Evolutionary conservation across 2,888 invertebrate genomes (phyloP), one percentile per base, ranked within the genome.

Genomic region (Cosmia trapezina): DNA sequence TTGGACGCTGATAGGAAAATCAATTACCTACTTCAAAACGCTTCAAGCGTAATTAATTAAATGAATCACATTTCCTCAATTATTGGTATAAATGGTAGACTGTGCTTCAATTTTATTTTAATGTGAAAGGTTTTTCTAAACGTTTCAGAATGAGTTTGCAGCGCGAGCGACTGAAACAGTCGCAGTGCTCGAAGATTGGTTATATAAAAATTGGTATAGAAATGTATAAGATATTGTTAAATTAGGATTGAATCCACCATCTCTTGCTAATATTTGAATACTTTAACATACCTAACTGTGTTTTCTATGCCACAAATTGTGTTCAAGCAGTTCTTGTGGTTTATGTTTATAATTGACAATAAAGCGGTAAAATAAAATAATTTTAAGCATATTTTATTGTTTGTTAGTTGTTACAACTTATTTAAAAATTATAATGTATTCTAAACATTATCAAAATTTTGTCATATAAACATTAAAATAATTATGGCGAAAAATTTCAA

Each of bases 1-100:
- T 66, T 67, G 56, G 3, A 53, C 28, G n/a, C 33, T 70, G 19
- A 61, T 61, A 41, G 61, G 22, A 54, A 74, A 78, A 73, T 62
- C 67, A 70, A 63, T 53, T 51, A 51, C 33, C 63, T 51, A 51
- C 41, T 47, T n/a, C n/a, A 54, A 65, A 65, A 41, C 9, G 4
- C 19, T 28, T 43, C 0, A 45, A 57, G 51, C 51, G 51, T 53
- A n/a, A 49, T 63, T 62, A 70, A 68, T 67, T 68, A 49, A 62
- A 80, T 65, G 28, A 73, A 68, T 51, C 8, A 41, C 8, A 33
- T 37, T 59, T 70, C 62, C 45, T 63, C 51, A 22, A 33, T 53
- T 11, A 54, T n/a, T 67, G 2, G 4, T 22, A 14, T 53, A n/a
- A 47, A 47, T 57, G 12, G 12, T 12, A 51, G 17, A n/a, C 11